phyloP scores from a whole-genome alignment of 2,888 invertebrate genomes.

The Oscheius sp. region DNA sequence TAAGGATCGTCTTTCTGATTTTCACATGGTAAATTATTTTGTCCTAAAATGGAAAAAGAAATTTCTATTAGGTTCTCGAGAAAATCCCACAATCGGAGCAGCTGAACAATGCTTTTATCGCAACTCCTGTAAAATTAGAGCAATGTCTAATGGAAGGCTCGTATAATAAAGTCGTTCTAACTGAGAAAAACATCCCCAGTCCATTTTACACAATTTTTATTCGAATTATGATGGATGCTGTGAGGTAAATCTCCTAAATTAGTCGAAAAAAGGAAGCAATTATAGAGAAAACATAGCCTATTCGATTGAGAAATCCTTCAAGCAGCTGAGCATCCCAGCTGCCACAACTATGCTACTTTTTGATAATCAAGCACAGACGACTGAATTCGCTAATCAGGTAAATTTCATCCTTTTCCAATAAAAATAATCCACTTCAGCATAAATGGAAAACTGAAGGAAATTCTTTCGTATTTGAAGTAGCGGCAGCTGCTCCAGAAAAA shows the following conservation, averaged over 20 bases:
- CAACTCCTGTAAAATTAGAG: conserved; percentile 92
- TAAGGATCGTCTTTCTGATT: conserved; percentile 96
- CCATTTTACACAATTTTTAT: conserved; percentile 95
- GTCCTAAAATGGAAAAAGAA: conserved; percentile 42
- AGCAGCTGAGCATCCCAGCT: conserved; percentile 81
- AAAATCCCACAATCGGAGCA: conserved; percentile 90
- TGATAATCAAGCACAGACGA: conserved; percentile 51
- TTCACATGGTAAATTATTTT: conserved; percentile 82
- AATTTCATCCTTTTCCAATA: neutral
- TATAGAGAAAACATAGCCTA: conserved; percentile 88
- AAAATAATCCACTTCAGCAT: conserved; percentile 3
- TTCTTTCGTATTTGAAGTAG: conserved; percentile 85
- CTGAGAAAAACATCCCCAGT: conserved; percentile 94
- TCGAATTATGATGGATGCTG: conserved; percentile 92
- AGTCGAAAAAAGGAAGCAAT: neutral
- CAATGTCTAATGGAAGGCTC: conserved; percentile 99
- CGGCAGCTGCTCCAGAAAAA: conserved; percentile 77
- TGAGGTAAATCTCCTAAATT: conserved; percentile 78
- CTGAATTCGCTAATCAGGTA: conserved; percentile 53
- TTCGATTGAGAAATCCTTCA: conserved; percentile 95
- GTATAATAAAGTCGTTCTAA: conserved; percentile 94
- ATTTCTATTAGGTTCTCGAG: conserved; percentile 79
- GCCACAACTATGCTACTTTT: conserved; percentile 54
- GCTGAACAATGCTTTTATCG: conserved; percentile 90
- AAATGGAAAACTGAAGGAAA: conserved; percentile 33